Percentiles rank a stretch among this genome's conserved stretches.
phyloP scores from a whole-genome alignment of 2,888 invertebrate genomes.

The Enoplolaimus lenunculus region DNA sequence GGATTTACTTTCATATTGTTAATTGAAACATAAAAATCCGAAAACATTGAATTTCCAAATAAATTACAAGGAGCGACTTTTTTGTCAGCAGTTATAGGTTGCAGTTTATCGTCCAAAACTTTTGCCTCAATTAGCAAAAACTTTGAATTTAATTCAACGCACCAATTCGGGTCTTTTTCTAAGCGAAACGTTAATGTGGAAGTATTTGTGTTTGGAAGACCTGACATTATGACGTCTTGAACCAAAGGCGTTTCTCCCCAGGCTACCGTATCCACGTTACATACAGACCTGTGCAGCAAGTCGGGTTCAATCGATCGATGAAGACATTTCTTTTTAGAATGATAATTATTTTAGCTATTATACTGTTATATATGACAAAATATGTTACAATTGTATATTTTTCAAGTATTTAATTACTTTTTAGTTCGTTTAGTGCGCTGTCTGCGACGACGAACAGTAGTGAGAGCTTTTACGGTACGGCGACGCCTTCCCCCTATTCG shows the following conservation, averaged over 20 bases:
- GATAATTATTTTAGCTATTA: too few species aligned
- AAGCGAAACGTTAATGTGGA: background rate
- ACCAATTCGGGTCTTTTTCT: constrained; percentile 4
- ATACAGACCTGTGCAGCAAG: too few species aligned
- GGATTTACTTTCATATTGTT: background rate
- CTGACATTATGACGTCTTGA: background rate
- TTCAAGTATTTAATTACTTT: too few species aligned
- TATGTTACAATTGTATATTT: too few species aligned
- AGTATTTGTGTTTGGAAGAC: background rate
- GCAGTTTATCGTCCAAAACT: background rate
- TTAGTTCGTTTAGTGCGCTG: too few species aligned
- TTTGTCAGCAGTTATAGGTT: background rate
- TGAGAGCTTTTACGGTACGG: too few species aligned
- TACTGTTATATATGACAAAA: too few species aligned
- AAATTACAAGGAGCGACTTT: background rate
- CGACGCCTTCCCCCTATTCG: too few species aligned
- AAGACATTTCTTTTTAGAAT: too few species aligned
- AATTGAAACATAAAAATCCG: background rate
- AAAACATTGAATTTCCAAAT: constrained; percentile 7
- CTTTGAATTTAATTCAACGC: background rate
- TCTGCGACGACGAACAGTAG: too few species aligned
- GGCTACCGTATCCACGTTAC: background rate
- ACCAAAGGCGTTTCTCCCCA: background rate
- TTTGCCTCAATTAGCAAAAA: background rate
- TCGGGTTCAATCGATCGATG: too few species aligned